Conservation (phyloP, 1,140 invertebrate species). For the Brachionus paranguensis region DNA sequence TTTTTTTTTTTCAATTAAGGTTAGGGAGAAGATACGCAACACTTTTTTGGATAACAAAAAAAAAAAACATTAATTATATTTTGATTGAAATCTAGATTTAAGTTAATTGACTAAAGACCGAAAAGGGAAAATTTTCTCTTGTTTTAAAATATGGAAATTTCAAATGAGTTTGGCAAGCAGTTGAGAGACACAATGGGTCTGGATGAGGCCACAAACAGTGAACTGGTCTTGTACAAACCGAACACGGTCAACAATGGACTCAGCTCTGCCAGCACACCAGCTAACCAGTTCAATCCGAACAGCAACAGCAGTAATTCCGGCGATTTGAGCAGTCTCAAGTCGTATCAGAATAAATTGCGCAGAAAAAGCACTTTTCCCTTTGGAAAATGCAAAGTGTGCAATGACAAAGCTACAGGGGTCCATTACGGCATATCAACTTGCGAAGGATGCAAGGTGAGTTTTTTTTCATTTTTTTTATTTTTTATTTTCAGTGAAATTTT, state of each 20-base stretch:
- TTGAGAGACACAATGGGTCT: not conserved
- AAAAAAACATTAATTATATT: not conserved
- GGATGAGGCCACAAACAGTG: not conserved
- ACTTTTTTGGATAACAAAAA: not conserved
- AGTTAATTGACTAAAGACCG: not conserved
- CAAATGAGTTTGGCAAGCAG: not conserved
- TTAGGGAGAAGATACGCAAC: not conserved
- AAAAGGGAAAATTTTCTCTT: not conserved
- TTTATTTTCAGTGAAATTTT: constrained; percentile 47
- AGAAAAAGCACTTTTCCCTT: constrained; percentile 38
- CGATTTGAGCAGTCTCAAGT: not conserved
- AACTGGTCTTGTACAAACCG: not conserved
- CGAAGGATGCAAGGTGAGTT: constrained; percentile 58
- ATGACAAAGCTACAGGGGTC: constrained; percentile 57
- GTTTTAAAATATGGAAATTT: not conserved
- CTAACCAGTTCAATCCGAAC: not conserved
- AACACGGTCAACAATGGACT: not conserved
- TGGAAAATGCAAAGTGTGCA: constrained; percentile 56
- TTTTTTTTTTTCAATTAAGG: not conserved
- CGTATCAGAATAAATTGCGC: not conserved
- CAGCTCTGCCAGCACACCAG: not conserved
- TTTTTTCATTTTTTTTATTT: constrained; percentile 42
- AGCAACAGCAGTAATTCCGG: not conserved
- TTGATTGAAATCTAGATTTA: constrained; percentile 1
- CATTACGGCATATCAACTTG: constrained; percentile 58